phyloP scores from a whole-genome alignment of 2,113 vertebrate genomes.

The Apteryx owenii region DNA sequence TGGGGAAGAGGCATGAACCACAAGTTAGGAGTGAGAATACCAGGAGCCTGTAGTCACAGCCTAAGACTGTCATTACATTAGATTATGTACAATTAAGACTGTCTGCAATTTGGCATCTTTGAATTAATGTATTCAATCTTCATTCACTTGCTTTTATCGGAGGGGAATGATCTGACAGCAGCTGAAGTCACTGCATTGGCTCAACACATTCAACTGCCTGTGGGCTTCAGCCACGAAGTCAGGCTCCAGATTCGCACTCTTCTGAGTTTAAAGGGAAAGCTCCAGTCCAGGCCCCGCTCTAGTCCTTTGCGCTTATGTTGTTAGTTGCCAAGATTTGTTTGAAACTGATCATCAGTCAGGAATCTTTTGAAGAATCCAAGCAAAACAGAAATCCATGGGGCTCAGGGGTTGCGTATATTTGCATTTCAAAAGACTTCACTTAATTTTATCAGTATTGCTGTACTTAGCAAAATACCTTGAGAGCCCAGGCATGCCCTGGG shows the following conservation, averaged over 20 bases:
- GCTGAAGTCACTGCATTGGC: not conserved
- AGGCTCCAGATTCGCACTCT: not conserved
- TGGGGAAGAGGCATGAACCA: not conserved
- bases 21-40: not conserved
- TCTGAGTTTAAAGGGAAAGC: not conserved
- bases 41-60: not conserved
- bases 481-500: not conserved
- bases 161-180: not conserved
- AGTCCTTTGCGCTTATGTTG: not conserved
- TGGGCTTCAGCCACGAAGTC: not conserved
- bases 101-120: not conserved
- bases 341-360: not conserved
- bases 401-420: not conserved
- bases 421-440: not conserved
- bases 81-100: not conserved
- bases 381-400: not conserved
- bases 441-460: not conserved
- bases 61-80: not conserved
- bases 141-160: not conserved
- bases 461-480: not conserved
- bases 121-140: not conserved
- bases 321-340: not conserved
- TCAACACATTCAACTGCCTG: not conserved
- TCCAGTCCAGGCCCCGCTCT: not conserved
- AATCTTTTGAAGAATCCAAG: not conserved